These are phyloP conservation scores for Ochlodes sylvanus DNA, from an alignment of 2,888 invertebrate genomes.

Conservation along the genomic window DNA sequence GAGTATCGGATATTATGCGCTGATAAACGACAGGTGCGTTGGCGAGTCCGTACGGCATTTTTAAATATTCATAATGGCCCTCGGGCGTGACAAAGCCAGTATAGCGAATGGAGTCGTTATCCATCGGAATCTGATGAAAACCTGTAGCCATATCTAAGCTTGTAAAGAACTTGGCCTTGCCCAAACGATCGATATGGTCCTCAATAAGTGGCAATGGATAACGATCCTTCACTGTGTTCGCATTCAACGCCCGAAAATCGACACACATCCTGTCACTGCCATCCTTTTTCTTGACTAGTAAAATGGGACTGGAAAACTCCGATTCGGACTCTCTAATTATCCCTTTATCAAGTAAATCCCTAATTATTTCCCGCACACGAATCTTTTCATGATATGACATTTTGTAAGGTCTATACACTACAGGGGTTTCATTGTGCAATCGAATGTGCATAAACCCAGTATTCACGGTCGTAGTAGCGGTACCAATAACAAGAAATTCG, in stretches of 20 bases:
- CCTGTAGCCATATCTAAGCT: conserved; percentile 52
- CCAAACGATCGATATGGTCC: conserved; percentile 51
- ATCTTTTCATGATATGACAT: background rate
- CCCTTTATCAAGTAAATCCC: background rate
- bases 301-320: background rate
- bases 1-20: conserved; percentile 17
- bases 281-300: conserved; percentile 17
- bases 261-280: conserved; percentile 16
- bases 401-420: background rate
- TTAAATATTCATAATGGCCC: conserved; percentile 54
- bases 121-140: conserved; percentile 54
- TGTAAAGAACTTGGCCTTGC: conserved; percentile 47
- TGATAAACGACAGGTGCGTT: conserved; percentile 31
- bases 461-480: background rate
- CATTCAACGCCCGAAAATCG: conserved; percentile 28
- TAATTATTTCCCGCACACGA: background rate
- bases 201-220: conserved; percentile 57
- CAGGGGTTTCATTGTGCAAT: background rate
- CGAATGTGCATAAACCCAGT: background rate
- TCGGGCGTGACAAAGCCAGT: conserved; percentile 51
- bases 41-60: conserved; percentile 13
- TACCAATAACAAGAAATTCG: background rate
- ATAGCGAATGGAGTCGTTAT: conserved; percentile 49
- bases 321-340: background rate
- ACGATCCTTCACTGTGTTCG: conserved; percentile 27